Evolutionary conservation across 1,140 invertebrate genomes (phyloP), one percentile per base, ranked within the genome.

Genomic region (Dendroctonus ponderosae): DNA sequence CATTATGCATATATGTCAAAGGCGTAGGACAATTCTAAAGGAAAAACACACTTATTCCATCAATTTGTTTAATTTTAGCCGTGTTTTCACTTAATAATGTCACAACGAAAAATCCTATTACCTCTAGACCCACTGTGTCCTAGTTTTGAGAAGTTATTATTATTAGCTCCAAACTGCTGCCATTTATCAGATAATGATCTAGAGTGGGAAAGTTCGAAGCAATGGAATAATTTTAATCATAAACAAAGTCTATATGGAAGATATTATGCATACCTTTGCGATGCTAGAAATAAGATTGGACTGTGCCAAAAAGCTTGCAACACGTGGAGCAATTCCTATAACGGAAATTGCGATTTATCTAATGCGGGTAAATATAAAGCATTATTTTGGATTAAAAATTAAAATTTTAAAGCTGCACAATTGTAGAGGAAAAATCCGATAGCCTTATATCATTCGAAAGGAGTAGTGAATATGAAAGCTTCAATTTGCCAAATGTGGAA

Each of bases 51-150:
- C 26, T 26, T 3, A 26, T 26, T 26, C 26, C 26, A 26, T 26
- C 26, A 26, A 26, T 26, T 26, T 26, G 26, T 26, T 57, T 60
- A 8, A 41, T 67, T 67, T 39, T 38, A 67, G 70, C 92, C 91
- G 9, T 94, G 93, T 75, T 89, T 89, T n/a, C 94, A 97, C 80
- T 85, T 97, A 0, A 93, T 96, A 87, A 83, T 92, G 7, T 92
- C 91, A 15, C 90, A 93, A 77, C 83, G 89, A 43, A 80, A 83
- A 69, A 85, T 88, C 70, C 82, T 94, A 49, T 83, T 89, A 40
- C 87, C 94, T 65, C 85, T 91, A 11, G 91, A 95, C 79, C 82
- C 90, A 0, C 92, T 93, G 76, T 85, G 91, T 69, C 89, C 89
- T 61, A 87, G 88, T 48, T 91, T 94, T 0, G 86, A 93, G 70